These are phyloP conservation scores for Drosophila koepferae DNA, from an alignment of 2,888 invertebrate genomes.

Conservation along the genomic window DNA sequence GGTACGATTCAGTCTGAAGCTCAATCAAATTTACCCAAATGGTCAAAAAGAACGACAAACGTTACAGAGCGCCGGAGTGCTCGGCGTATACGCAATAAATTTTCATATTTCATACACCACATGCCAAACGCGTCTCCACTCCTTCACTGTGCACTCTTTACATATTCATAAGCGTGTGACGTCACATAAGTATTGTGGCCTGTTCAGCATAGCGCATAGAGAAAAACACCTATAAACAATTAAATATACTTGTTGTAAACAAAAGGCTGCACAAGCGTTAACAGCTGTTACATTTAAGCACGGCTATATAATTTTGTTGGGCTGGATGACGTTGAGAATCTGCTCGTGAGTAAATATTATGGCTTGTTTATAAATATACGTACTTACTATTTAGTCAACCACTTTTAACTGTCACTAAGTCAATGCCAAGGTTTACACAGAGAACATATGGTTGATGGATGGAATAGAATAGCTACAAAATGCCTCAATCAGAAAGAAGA, in stretches of 20 bases:
- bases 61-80: slow-evolving; percentile 31
- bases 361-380: slow-evolving; percentile 52
- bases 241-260: slow-evolving; percentile 69
- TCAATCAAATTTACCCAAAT: slow-evolving; percentile 66
- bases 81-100: slow-evolving; percentile 78
- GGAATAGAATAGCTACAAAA: background rate
- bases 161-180: slow-evolving; percentile 48
- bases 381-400: slow-evolving; percentile 42
- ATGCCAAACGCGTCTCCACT: slow-evolving; percentile 30
- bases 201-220: slow-evolving; percentile 15
- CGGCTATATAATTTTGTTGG: slow-evolving; percentile 30
- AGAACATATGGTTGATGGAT: slow-evolving; percentile 24
- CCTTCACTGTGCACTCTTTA: background rate
- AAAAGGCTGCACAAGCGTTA: slow-evolving; percentile 55
- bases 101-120: slow-evolving; percentile 72
- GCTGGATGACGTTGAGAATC: slow-evolving; percentile 42
- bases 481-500: background rate
- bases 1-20: slow-evolving; percentile 34
- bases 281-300: slow-evolving; percentile 73
- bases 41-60: slow-evolving; percentile 40
- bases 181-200: slow-evolving; percentile 43
- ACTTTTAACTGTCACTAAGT: slow-evolving; percentile 32
- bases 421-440: slow-evolving; percentile 51
- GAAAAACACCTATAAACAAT: slow-evolving; percentile 59
- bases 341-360: slow-evolving; percentile 58